Evolutionary conservation across 1,140 invertebrate genomes (phyloP).

Genomic region (Trichogramma pretiosum): DNA sequence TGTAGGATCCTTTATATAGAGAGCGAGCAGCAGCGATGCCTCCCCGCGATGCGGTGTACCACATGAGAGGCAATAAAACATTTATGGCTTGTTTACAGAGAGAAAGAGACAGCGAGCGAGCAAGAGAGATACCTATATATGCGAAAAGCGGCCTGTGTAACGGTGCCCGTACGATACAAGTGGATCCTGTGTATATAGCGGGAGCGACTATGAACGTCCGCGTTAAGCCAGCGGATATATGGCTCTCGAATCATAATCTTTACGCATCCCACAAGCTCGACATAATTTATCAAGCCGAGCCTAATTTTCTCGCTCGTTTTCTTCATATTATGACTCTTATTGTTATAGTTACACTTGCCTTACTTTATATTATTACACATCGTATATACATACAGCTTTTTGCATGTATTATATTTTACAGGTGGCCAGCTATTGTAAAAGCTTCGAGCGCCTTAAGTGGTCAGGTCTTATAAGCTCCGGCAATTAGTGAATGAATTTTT

Average conservation of each 20-base stretch:
- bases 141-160: too few species aligned
- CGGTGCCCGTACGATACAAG: constrained; percentile 3
- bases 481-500: constrained; percentile 11
- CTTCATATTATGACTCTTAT: too few species aligned
- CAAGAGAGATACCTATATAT: constrained; percentile 5
- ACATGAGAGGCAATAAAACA: constrained; percentile 30
- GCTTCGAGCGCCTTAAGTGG: too few species aligned
- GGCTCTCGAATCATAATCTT: constrained; percentile 19
- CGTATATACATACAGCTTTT: not conserved
- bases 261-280: constrained; percentile 8
- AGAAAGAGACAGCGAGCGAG: constrained; percentile 5
- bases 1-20: too few species aligned
- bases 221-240: constrained; percentile 16
- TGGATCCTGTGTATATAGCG: constrained; percentile 1
- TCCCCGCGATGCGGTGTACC: constrained; percentile 9
- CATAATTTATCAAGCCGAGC: constrained; percentile 15
- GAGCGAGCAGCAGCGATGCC: constrained; percentile 9
- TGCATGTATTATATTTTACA: too few species aligned
- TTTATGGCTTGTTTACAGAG: constrained; percentile 38
- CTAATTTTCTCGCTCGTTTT: not conserved
- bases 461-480: constrained; percentile 2
- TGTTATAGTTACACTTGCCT: too few species aligned
- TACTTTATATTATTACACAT: too few species aligned
- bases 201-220: constrained; percentile 8
- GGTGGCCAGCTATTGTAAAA: too few species aligned